These are phyloP conservation scores for Mactromeris polynyma DNA, from an alignment of 2,888 invertebrate genomes.

Conservation along the genomic window DNA sequence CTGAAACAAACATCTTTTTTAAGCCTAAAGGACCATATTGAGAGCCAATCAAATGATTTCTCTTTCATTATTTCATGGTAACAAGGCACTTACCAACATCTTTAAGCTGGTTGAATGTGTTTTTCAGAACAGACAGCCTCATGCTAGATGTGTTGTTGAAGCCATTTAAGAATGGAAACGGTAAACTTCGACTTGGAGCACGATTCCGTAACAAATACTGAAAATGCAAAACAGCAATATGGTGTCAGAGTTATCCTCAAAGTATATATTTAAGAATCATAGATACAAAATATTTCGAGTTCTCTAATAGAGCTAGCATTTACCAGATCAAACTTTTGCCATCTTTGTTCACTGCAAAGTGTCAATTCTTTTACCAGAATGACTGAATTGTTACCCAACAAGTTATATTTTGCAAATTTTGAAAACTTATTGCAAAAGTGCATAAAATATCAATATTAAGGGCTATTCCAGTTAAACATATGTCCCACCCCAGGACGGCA, in stretches of 20 bases:
- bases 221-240: conserved; percentile 32
- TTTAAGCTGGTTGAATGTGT: conserved; percentile 81
- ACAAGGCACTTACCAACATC: conserved; percentile 78
- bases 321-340: no score
- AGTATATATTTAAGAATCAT: not conserved
- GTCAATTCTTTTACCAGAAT: no score
- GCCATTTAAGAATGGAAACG: conserved; percentile 84
- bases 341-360: no score
- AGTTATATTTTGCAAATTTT: no score
- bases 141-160: conserved; percentile 85
- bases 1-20: no score
- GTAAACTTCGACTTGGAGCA: conserved; percentile 81
- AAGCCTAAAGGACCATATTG: no score
- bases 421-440: no score
- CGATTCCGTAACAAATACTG: conserved; percentile 86
- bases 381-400: no score
- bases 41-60: not conserved
- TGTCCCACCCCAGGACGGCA: no score
- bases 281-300: not conserved
- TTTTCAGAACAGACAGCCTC: conserved; percentile 82
- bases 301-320: no score
- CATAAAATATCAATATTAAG: no score
- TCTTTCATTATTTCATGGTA: not conserved
- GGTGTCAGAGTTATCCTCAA: not conserved
- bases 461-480: no score